Base-by-base conservation (phyloP, 2,888 invertebrate genomes). In the Eristalis intricaria region DNA sequence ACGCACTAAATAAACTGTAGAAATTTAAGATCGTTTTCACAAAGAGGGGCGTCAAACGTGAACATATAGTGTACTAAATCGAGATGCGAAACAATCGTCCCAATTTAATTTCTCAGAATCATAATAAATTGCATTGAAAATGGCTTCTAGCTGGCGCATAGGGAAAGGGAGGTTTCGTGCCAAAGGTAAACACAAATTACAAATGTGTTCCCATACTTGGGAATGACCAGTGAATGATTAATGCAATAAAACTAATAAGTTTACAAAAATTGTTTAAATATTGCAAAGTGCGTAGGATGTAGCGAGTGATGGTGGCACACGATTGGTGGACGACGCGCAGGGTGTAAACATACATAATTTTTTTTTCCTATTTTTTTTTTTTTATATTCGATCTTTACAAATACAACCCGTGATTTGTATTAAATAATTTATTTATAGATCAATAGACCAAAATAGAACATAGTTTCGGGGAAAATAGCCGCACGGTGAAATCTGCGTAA, bases 131-230 rank as follows among this genome's bases (percentile, higher is more conserved):
- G 58, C 84, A 68, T 50, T 84, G 80, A 87, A 87, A 87, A 93
- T 92, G 92, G 92, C 93, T 88, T 92, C 92, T 90, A 92, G 91
- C 91, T 93, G 93, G 92, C 92, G 93, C 90, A 92, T 91, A 89
- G 91, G 92, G 82, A 93, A 92, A 89, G 91, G 92, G 89, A 92
- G 90, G 90, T 90, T 91, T 90, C 92, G 92, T 90, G 90, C 92
- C 84, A 92, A 92, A 92, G 93, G 93, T 93, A 92, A 90, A 89
- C 89, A 90, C 84, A 75, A 83, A 73, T 73, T 79, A 64, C 38
- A 73, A 71, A 73, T 84, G 71, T 84, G 79, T 79, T 75, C 74
- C 71, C 74, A 75, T 79, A 84, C 64, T 68, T 76, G 83, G 70
- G 68, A 74, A 85, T 73, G 56, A 64, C 60, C 29, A 64, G 40